Percentiles rank a stretch among this genome's conserved stretches.
Conservation (phyloP, 1,140 invertebrate species). For the Papilio polyxenes region DNA sequence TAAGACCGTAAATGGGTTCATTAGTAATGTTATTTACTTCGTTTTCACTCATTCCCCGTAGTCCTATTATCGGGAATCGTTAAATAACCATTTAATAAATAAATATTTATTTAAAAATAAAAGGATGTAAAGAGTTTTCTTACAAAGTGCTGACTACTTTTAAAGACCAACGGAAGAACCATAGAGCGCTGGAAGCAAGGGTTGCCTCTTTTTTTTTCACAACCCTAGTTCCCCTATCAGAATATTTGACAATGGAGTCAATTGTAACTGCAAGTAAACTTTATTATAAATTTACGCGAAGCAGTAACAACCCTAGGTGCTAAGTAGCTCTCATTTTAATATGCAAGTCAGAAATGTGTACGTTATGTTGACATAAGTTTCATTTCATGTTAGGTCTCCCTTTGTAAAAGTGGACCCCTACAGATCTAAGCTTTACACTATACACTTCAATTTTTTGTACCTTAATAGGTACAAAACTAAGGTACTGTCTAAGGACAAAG, state of each 20-base stretch:
- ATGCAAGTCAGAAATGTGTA: not conserved
- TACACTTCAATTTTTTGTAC: not conserved
- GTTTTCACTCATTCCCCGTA: not conserved
- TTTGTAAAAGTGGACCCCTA: not conserved
- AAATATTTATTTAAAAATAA: no score
- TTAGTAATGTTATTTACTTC: not conserved
- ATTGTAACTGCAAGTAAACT: conserved; percentile 29
- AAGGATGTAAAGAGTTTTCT: not conserved
- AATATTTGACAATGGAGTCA: not conserved
- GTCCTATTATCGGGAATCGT: not conserved
- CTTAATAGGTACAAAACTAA: no score
- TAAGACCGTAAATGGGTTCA: not conserved
- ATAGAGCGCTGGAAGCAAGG: not conserved
- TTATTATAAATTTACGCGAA: conserved; percentile 15
- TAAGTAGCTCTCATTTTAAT: conserved; percentile 2
- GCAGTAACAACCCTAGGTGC: not conserved
- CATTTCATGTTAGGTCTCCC: not conserved
- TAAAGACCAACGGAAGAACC: not conserved
- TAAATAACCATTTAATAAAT: not conserved
- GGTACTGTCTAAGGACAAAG: no score
- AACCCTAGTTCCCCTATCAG: not conserved
- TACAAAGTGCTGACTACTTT: not conserved
- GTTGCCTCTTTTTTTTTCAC: not conserved
- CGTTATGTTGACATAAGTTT: not conserved
- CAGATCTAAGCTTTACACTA: not conserved